phyloP scores from a whole-genome alignment of 2,888 invertebrate genomes.

The Harpalus rufipes region DNA sequence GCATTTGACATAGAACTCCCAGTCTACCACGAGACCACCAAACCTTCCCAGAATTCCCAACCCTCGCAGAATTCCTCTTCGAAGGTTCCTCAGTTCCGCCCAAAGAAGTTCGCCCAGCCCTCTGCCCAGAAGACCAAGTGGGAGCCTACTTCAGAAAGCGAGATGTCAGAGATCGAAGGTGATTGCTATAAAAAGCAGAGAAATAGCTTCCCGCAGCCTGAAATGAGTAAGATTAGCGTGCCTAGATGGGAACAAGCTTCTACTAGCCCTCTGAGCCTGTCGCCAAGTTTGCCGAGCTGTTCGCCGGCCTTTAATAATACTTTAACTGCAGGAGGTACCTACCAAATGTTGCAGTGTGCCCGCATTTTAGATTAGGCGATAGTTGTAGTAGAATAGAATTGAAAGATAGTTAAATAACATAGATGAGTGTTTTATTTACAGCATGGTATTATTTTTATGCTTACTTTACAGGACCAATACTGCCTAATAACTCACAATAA shows the following conservation, averaged over 20 bases:
- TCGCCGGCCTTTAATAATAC: conserved; percentile 78
- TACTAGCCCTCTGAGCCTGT: conserved; percentile 80
- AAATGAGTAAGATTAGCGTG: conserved; percentile 68
- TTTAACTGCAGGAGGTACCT: conserved; percentile 70
- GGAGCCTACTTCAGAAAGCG: conserved; percentile 83
- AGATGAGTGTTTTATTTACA: conserved; percentile 16
- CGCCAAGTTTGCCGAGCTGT: conserved; percentile 81
- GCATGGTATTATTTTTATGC: not conserved
- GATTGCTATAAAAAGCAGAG: conserved; percentile 75
- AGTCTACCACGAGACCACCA: conserved; percentile 82
- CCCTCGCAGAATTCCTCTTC: conserved; percentile 68
- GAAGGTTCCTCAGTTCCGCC: conserved; percentile 74
- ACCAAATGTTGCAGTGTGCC: conserved; percentile 25
- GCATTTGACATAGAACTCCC: conserved; percentile 83
- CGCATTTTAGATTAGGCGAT: conserved; percentile 19
- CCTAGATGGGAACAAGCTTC: conserved; percentile 77
- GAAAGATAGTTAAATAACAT: not conserved
- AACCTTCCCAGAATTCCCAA: conserved; percentile 70
- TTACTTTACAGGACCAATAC: not conserved
- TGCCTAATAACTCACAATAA: conserved; percentile 2
- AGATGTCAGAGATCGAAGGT: conserved; percentile 81
- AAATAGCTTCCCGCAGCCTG: conserved; percentile 76
- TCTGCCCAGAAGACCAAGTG: conserved; percentile 79
- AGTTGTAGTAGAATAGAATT: not conserved
- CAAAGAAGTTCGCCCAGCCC: conserved; percentile 75